Evolutionary conservation across 1,140 invertebrate genomes (phyloP).

Genomic region (Calephelis nemesis): DNA sequence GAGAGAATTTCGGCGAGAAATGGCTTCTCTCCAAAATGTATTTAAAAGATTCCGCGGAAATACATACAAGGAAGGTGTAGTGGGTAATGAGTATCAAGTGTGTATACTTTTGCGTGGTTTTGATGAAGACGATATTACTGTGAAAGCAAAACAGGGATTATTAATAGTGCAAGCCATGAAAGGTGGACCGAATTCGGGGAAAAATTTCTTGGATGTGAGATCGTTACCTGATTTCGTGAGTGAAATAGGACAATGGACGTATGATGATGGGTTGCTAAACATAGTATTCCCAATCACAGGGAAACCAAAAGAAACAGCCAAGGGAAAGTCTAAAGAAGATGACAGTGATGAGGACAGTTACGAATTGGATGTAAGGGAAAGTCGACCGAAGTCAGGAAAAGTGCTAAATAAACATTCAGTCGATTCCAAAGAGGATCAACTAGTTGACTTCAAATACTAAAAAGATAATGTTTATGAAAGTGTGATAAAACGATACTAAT

Average conservation of each 20-base stretch:
- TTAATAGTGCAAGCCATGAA: background rate
- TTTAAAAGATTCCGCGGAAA: background rate
- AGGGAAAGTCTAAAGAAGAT: background rate
- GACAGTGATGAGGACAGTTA: background rate
- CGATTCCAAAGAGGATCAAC: background rate
- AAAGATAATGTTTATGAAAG: no score
- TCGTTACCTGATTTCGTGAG: background rate
- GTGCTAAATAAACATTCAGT: background rate
- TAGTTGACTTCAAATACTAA: no score
- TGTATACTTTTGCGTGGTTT: constrained; percentile 2
- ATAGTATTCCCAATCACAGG: background rate
- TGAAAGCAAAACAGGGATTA: constrained; percentile 5
- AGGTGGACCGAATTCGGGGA: background rate
- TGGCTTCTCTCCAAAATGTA: background rate
- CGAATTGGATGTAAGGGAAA: background rate
- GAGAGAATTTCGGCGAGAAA: background rate
- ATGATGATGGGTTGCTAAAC: background rate
- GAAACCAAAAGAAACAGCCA: background rate
- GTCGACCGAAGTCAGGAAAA: background rate
- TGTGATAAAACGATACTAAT: no score
- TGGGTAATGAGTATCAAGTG: background rate
- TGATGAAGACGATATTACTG: background rate
- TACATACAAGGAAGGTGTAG: background rate
- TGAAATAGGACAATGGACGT: constrained; percentile 2
- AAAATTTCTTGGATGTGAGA: background rate